Evolutionary conservation across 2,888 invertebrate genomes (phyloP).

Genomic region (Salticus scenicus): DNA sequence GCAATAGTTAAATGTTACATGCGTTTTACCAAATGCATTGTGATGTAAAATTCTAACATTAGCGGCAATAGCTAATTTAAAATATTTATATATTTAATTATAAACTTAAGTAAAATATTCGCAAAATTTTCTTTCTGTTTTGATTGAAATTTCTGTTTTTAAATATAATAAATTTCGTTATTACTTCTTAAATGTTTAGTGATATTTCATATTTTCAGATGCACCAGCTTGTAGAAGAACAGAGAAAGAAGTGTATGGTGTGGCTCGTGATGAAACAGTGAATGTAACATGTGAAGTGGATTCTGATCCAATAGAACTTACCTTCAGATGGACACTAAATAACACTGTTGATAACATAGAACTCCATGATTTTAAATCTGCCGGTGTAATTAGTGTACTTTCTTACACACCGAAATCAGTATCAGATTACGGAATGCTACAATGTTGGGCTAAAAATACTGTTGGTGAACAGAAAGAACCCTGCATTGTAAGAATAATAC

Average conservation of each 20-base stretch:
- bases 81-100: too few species aligned
- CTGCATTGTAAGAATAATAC: constrained; percentile 92
- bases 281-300: constrained; percentile 92
- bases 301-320: constrained; percentile 87
- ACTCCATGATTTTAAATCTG: constrained; percentile 77
- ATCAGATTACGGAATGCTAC: constrained; percentile 90
- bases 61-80: too few species aligned
- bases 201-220: constrained; percentile 66
- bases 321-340: constrained; percentile 71
- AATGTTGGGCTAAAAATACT: constrained; percentile 87
- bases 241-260: constrained; percentile 81
- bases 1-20: too few species aligned
- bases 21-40: too few species aligned
- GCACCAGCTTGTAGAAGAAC: constrained; percentile 72
- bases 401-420: constrained; percentile 92
- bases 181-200: too few species aligned
- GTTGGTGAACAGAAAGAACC: constrained; percentile 90
- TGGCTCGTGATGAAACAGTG: constrained; percentile 89
- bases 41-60: too few species aligned
- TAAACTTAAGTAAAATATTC: too few species aligned
- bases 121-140: too few species aligned
- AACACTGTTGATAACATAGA: constrained; percentile 59
- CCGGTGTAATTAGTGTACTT: constrained; percentile 86
- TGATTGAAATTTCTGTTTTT: too few species aligned
- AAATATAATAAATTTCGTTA: too few species aligned